Conservation (phyloP, 2,797 vertebrate genomes). For the Semaprochilodus insignis region DNA sequence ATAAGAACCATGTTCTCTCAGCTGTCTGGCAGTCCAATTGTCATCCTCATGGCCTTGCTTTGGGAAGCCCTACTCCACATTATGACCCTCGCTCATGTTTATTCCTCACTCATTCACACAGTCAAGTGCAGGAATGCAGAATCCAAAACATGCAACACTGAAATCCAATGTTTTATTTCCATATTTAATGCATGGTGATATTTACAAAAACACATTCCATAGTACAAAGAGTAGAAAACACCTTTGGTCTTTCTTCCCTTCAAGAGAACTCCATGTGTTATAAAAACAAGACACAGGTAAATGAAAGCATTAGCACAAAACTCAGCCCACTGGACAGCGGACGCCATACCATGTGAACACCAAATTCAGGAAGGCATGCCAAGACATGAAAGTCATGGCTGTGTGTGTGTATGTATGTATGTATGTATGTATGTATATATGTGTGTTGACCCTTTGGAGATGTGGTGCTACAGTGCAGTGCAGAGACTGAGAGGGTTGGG, state of each 20-base stretch:
- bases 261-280: conserved; percentile 32
- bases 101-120: neutral
- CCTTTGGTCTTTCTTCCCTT: conserved; percentile 52
- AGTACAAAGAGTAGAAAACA: conserved; percentile 39
- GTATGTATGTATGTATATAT: too few relatives aligned
- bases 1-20: too few relatives aligned
- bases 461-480: conserved; percentile 1
- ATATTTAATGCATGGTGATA: conserved; percentile 41
- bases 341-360: neutral
- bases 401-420: neutral
- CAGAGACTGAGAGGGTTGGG: conserved; percentile 9
- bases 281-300: conserved; percentile 26
- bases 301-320: conserved; percentile 17
- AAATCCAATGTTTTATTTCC: conserved; percentile 48
- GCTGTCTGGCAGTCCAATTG: too few relatives aligned
- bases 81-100: neutral
- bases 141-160: neutral
- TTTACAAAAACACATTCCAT: conserved; percentile 41
- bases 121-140: too few relatives aligned
- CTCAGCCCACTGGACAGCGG: neutral
- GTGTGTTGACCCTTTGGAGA: conserved; percentile 8
- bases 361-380: neutral
- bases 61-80: neutral
- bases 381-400: conserved; percentile 3
- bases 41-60: too few relatives aligned